Percentiles rank a stretch among this genome's conserved stretches.
phyloP scores from a whole-genome alignment of 1,140 invertebrate genomes.

The Aricia agestis region DNA sequence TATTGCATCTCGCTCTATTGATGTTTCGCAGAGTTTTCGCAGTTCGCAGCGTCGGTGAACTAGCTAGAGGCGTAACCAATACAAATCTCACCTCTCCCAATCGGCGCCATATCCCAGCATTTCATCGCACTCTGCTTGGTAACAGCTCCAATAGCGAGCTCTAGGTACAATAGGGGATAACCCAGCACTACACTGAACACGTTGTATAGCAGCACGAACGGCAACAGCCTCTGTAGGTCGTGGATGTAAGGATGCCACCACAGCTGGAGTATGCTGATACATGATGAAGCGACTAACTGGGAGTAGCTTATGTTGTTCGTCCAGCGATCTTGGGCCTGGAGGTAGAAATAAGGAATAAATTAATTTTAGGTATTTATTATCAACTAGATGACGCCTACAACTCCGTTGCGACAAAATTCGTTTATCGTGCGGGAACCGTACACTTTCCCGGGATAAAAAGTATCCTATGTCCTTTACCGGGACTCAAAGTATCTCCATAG shows the following conservation, averaged over 20 bases:
- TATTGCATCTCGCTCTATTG: no score
- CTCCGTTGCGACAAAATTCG: background rate
- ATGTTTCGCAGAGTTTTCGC: no score
- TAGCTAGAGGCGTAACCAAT: no score
- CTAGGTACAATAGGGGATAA: constrained; percentile 59
- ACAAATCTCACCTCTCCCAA: constrained; percentile 49
- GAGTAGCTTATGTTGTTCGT: constrained; percentile 64
- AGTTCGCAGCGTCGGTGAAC: no score
- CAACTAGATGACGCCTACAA: no score
- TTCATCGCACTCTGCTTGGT: constrained; percentile 58
- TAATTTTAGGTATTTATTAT: no score
- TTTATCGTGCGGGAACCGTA: no score
- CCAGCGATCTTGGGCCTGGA: constrained; percentile 53
- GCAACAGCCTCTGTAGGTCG: constrained; percentile 47
- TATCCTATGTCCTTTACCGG: no score
- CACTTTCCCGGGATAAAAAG: no score
- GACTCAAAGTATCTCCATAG: no score
- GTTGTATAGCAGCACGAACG: constrained; percentile 58
- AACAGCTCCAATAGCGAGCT: constrained; percentile 55
- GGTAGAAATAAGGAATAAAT: background rate
- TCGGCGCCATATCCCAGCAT: constrained; percentile 60
- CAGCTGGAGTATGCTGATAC: constrained; percentile 57
- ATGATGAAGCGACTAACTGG: constrained; percentile 57
- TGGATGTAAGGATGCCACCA: constrained; percentile 67
- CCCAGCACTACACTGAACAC: constrained; percentile 54